These are phyloP conservation scores for Tethea ocularis DNA, from an alignment of 2,888 invertebrate genomes.

Conservation along the genomic window DNA sequence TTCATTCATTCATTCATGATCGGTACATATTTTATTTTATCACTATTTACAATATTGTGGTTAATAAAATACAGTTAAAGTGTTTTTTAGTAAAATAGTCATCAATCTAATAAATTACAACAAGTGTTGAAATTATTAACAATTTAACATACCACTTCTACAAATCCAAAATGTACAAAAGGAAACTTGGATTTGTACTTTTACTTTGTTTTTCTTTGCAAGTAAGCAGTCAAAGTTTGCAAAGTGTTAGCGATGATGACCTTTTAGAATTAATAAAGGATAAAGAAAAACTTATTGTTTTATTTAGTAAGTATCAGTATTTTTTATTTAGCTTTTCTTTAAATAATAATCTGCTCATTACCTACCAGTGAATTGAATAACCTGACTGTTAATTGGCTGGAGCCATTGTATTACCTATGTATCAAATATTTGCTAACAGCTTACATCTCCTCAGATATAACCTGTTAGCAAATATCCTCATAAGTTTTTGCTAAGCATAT, in stretches of 20 bases:
- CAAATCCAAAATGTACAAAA: conserved; percentile 37
- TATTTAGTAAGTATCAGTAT: conserved; percentile 88
- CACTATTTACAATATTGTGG: too few species aligned
- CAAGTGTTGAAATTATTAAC: background rate
- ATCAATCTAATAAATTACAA: background rate
- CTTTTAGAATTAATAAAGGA: conserved; percentile 89
- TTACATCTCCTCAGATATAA: too few species aligned
- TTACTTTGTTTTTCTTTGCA: conserved; percentile 32
- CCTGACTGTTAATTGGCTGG: too few species aligned
- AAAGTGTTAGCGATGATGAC: conserved; percentile 90
- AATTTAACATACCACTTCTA: background rate
- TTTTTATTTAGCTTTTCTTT: conserved; percentile 7
- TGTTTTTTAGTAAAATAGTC: too few species aligned
- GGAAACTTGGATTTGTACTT: conserved; percentile 30
- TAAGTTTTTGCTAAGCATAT: too few species aligned
- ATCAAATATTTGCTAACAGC: too few species aligned
- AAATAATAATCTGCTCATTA: background rate
- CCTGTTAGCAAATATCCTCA: too few species aligned
- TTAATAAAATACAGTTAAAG: too few species aligned
- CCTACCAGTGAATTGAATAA: too few species aligned
- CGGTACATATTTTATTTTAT: too few species aligned
- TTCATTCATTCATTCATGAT: too few species aligned
- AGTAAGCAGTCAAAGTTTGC: conserved; percentile 70
- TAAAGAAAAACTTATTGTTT: conserved; percentile 91
- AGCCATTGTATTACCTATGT: too few species aligned